A percentile compares a stretch with the other conserved stretches of the same genome.
These are phyloP conservation scores for Holotrichia oblita DNA, from an alignment of 1,140 invertebrate genomes.

Conservation along the genomic window DNA sequence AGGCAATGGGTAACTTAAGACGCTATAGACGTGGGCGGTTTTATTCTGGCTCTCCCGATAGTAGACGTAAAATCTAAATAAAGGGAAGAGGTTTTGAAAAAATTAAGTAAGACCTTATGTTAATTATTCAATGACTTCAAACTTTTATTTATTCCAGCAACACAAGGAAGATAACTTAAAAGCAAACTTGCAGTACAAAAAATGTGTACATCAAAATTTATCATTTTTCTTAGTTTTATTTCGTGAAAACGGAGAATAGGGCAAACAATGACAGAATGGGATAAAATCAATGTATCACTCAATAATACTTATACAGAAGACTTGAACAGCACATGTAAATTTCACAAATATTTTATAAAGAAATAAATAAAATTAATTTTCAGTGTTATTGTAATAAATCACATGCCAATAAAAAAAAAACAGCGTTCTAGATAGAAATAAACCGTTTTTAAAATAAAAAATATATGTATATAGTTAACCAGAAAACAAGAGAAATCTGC, in stretches of 20 bases:
- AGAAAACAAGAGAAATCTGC: neutral
- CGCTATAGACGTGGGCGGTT: no score
- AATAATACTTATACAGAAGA: neutral
- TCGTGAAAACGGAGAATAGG: neutral
- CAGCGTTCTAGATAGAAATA: neutral
- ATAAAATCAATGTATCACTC: neutral
- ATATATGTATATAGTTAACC: neutral
- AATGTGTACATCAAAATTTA: conserved; percentile 19
- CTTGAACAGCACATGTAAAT: neutral
- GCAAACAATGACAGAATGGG: neutral
- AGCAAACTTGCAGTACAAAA: neutral
- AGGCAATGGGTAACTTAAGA: no score
- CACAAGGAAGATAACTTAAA: conserved; percentile 30
- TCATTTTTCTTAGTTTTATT: neutral
- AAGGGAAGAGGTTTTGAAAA: neutral
- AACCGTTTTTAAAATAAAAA: neutral
- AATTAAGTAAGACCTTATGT: neutral
- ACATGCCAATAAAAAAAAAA: neutral
- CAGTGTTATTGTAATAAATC: neutral
- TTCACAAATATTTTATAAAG: neutral
- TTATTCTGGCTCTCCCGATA: neutral
- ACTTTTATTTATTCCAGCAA: conserved; percentile 27
- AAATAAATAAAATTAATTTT: conserved; percentile 4
- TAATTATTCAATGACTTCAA: conserved; percentile 2
- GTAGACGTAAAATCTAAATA: neutral